phyloP scores from a whole-genome alignment of 1,140 invertebrate genomes.

The Papilio polyxenes region DNA sequence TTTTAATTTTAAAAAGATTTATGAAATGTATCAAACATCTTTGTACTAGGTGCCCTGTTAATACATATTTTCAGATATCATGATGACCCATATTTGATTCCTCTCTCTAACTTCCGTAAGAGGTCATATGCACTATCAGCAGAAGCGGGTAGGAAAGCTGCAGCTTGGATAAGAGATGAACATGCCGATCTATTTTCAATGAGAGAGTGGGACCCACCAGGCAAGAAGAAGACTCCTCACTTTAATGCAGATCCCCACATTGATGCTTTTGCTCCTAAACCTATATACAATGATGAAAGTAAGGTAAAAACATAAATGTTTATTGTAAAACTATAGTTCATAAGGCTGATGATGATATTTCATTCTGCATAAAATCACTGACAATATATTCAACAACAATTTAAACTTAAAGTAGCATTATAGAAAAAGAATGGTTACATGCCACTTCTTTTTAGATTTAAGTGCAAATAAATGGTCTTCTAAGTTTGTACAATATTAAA shows the following conservation, averaged over 20 bases:
- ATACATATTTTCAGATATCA: constrained; percentile 83
- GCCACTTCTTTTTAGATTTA: no score
- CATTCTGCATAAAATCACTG: no score
- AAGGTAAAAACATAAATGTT: constrained; percentile 72
- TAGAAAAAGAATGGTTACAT: no score
- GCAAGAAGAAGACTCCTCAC: constrained; percentile 71
- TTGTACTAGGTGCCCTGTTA: background rate
- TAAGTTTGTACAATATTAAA: no score
- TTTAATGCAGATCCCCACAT: constrained; percentile 82
- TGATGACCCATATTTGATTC: constrained; percentile 94
- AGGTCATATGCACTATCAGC: constrained; percentile 89
- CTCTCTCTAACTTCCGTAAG: constrained; percentile 87
- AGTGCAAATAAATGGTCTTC: no score
- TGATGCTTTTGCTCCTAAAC: constrained; percentile 86
- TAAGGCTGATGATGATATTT: no score
- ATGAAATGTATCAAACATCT: no score
- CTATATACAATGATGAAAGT: constrained; percentile 85
- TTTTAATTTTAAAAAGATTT: no score
- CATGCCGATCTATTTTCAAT: constrained; percentile 89
- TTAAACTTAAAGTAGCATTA: no score
- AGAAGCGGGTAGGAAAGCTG: constrained; percentile 93
- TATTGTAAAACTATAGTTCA: background rate
- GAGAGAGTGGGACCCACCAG: constrained; percentile 85
- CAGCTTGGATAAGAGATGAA: constrained; percentile 90
- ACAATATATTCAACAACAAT: no score